Conservation (phyloP, 35 echinoderm and acorn worm genomes). For the Apostichopus parvimensis region DNA sequence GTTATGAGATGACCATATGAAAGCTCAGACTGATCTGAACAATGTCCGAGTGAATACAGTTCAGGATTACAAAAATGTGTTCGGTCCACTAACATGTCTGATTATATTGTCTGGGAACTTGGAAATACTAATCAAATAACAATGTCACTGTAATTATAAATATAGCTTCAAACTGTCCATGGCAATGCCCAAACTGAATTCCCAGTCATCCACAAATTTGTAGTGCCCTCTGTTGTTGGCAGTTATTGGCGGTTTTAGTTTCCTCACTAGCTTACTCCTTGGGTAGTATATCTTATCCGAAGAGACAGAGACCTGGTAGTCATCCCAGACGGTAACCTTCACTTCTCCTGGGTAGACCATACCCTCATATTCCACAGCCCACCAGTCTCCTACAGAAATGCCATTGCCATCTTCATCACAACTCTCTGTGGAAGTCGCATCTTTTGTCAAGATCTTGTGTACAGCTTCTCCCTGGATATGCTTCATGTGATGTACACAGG, state of each 20-base stretch:
- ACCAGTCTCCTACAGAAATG: slow-evolving; percentile 43
- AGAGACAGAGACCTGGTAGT: slow-evolving; percentile 28
- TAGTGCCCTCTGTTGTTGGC: neutral
- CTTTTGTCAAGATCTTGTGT: slow-evolving; percentile 19
- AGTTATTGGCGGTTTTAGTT: slow-evolving; percentile 29
- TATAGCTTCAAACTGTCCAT: neutral
- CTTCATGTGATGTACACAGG: slow-evolving; percentile 27
- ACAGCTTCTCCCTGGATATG: slow-evolving; percentile 1
- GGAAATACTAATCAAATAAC: neutral
- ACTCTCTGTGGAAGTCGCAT: slow-evolving; percentile 11
- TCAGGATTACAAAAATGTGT: neutral
- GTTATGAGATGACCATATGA: slow-evolving; percentile 1
- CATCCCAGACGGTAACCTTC: neutral
- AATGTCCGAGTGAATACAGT: neutral
- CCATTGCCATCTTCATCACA: neutral
- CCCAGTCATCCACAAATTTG: neutral
- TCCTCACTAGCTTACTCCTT: neutral
- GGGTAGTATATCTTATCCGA: slow-evolving; percentile 27
- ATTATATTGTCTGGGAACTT: neutral
- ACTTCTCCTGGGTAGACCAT: slow-evolving; percentile 36
- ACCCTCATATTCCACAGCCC: slow-evolving; percentile 33
- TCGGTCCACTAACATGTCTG: neutral
- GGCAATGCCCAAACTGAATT: too few species aligned
- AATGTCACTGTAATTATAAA: neutral
- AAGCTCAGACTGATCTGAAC: slow-evolving; percentile 10